Evolutionary conservation across 2,888 invertebrate species (phyloP), one percentile per base, ranked within the genome.

Genomic region (Metellina segmentata): DNA sequence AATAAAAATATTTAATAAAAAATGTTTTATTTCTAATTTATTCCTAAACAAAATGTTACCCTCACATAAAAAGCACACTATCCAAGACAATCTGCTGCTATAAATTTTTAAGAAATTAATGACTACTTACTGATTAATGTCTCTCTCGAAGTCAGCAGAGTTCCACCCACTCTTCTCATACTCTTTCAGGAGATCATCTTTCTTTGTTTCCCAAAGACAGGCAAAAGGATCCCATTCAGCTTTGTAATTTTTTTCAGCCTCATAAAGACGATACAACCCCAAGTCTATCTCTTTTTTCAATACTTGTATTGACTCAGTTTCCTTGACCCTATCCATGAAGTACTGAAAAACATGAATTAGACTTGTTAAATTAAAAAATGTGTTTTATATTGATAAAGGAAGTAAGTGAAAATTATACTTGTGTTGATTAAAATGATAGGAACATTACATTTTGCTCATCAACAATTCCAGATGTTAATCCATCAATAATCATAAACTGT

Each of bases 211-310:
- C 92, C 92, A 92, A 6, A 92, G 34, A 20, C 70, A 61, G 74
- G 74, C 9, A 75, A 69, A 92, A 34, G 70, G 81, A 19, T 85
- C 53, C 79, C 78, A 89, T 19, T 91, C 91, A 53, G 19, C 51
- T 19, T 71, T 82, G 9, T 83, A 91, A 1, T 51, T 61, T 20
- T 91, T 82, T 53, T 91, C 82, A 20, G 83, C 78, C 78, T 78
- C 72, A 78, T 86, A 71, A 2, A 91, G 49, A 49, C 51, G 81
- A 77, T 61, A 87, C n/a, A 91, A 71, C 6, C 91, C 91, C 78
- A 49, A 78, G 61, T 91, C 87, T 19, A 91, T 91, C 53, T 91
- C 87, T 69, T 91, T 69, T 61, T 83, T 87, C 70, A 87, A 34
- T 87, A 83, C 69, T 69, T 74, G 78, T 34, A 91, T 53, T 1